These are phyloP conservation scores for Clarias platycephalus DNA, from an alignment of 2,797 vertebrate species.

Conservation along the genomic window DNA sequence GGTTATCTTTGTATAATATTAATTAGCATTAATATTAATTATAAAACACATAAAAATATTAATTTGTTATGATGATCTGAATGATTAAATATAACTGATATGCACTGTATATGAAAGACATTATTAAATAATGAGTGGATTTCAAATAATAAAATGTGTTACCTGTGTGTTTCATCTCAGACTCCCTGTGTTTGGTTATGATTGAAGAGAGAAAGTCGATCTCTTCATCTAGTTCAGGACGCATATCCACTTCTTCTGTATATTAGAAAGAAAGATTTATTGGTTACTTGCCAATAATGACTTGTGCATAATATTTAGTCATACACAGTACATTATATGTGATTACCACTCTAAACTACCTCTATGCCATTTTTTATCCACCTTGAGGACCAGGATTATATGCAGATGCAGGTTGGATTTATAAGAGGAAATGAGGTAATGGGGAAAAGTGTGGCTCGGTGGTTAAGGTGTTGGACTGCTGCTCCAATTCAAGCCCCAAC, in stretches of 20 bases:
- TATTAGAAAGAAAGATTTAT: not conserved
- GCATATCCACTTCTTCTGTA: constrained; percentile 59
- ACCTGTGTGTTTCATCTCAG: constrained; percentile 67
- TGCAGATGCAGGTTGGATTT: not conserved
- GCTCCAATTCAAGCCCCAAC: too few species aligned
- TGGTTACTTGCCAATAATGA: not conserved
- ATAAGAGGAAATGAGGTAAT: not conserved
- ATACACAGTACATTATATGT: too few species aligned
- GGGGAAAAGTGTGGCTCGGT: too few species aligned
- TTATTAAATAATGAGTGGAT: not conserved
- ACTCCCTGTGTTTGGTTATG: constrained; percentile 74
- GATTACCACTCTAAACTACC: not conserved
- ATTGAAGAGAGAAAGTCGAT: constrained; percentile 85
- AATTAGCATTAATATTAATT: too few species aligned
- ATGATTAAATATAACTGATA: too few species aligned
- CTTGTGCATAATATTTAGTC: not conserved
- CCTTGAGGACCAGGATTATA: not conserved
- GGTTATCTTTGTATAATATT: too few species aligned
- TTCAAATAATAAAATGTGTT: constrained; percentile 3
- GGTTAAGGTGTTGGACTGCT: too few species aligned
- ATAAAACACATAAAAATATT: too few species aligned
- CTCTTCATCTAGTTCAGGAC: constrained; percentile 80
- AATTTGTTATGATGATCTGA: too few species aligned
- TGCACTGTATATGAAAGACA: not conserved
- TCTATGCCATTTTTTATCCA: not conserved